phyloP scores from a whole-genome alignment of 1,140 invertebrate species.

The Drosophila teissieri region DNA sequence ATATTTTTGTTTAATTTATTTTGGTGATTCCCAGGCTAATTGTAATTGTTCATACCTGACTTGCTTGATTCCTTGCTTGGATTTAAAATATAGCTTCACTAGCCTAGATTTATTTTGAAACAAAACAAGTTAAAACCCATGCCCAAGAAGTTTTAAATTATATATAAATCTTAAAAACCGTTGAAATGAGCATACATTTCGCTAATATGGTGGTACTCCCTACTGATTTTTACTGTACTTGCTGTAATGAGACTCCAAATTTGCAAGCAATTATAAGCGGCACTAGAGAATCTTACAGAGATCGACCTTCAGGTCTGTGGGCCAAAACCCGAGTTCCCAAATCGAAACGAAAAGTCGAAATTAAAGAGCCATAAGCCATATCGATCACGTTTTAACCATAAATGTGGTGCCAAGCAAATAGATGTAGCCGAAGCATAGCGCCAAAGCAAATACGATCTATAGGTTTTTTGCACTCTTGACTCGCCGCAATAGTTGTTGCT shows the following conservation, averaged over 20 bases:
- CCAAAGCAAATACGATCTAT: conserved; percentile 49
- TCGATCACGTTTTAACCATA: conserved; percentile 75
- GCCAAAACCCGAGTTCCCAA: conserved; percentile 26
- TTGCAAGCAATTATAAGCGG: conserved; percentile 22
- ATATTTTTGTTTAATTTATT: background rate
- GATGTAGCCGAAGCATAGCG: conserved; percentile 19
- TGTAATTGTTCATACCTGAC: too few relatives aligned
- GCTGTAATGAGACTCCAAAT: conserved; percentile 15
- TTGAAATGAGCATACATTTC: too few relatives aligned
- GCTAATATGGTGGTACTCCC: too few relatives aligned
- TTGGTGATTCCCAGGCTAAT: background rate
- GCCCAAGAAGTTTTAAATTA: too few relatives aligned
- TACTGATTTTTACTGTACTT: conserved; percentile 17
- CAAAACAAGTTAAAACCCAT: too few relatives aligned
- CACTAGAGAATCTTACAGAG: conserved; percentile 57
- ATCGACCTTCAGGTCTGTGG: conserved; percentile 45
- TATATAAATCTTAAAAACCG: too few relatives aligned
- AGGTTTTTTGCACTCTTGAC: conserved; percentile 30
- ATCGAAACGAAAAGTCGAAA: conserved; percentile 15
- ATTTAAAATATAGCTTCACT: too few relatives aligned
- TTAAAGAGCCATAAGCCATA: conserved; percentile 53
- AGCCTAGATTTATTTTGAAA: background rate
- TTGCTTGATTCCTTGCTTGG: too few relatives aligned
- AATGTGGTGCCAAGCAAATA: conserved; percentile 43
- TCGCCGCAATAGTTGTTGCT: conserved; percentile 7